Percentiles rank a stretch among this genome's conserved stretches.
These are phyloP conservation scores for Columba janthina DNA, from an alignment of 2,113 vertebrate genomes.

Conservation along the genomic window DNA sequence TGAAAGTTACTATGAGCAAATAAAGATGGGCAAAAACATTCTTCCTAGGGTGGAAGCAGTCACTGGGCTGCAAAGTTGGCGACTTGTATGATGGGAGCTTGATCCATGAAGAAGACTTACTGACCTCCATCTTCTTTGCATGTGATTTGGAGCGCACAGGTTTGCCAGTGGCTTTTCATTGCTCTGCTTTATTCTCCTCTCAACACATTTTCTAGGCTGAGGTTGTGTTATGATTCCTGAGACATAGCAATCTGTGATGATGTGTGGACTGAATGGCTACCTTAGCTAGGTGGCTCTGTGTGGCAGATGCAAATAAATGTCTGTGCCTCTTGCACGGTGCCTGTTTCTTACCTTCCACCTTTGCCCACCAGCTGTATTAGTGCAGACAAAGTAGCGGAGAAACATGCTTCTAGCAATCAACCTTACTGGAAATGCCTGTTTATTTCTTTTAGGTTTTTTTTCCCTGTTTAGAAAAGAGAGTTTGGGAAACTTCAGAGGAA, in stretches of 20 bases:
- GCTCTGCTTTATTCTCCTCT: not conserved
- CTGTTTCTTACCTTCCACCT: not conserved
- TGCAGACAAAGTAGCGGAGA: not conserved
- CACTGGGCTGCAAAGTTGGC: not conserved
- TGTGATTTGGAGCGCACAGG: constrained; percentile 85
- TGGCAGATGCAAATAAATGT: not conserved
- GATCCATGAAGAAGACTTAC: constrained; percentile 85
- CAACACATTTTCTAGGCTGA: not conserved
- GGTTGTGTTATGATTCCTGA: fast-evolving
- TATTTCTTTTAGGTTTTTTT: not conserved
- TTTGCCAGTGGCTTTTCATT: constrained; percentile 7
- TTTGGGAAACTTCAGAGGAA: not conserved
- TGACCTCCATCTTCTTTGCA: constrained; percentile 84
- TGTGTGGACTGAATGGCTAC: not conserved
- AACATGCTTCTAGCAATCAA: fast-evolving
- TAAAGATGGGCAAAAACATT: not conserved
- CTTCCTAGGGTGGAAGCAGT: not conserved
- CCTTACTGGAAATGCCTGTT: not conserved
- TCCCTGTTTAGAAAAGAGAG: not conserved
- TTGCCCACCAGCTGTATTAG: not conserved
- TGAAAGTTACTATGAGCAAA: not conserved
- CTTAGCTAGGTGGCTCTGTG: not conserved
- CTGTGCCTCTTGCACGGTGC: not conserved
- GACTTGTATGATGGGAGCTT: constrained; percentile 67
- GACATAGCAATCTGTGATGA: fast-evolving